Evolutionary conservation across 1,140 invertebrate genomes (phyloP), one percentile per base, ranked within the genome.

Genomic region (Scaptomyza graminum): DNA sequence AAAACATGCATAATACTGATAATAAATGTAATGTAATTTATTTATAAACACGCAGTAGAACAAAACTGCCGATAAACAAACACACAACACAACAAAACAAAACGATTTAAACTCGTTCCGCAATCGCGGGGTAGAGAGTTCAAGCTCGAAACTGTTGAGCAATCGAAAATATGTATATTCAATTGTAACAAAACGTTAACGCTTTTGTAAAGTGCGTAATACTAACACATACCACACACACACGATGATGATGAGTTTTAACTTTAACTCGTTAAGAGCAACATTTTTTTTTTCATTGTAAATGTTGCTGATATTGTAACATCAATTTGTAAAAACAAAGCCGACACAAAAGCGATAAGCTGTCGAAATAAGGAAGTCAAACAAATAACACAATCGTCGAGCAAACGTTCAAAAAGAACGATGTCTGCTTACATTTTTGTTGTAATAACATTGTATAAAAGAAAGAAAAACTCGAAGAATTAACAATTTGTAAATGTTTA

Each of bases 11-110:
- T 47, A 54, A 46, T 57, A 57, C 9, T 44, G 15, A 82, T 72
- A 71, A 64, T 79, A 79, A 83, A 74, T 87, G 74, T 85, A 87
- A 84, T 67, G 72, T 83, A 84, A 85, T 82, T 85, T 85, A 85
- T 85, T 85, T 73, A 69, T 70, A 78, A 81, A 60, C 34, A 56
- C 47, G 78, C 74, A 70, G 68, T 50, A 28, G 22, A 59, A 31
- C 43, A 18, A 34, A 69, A 44, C 79, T 82, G 74, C 71, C 71
- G 34, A 49, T 39, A 60, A 52, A 74, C 15, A 60, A 28, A 50
- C 4, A 18, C 34, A 51, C 18, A 49, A 39, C 59, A 51, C 46
- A 39, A 16, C 28, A 51, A 43, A 39, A 16, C 28, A 51, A 43
- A 70, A 18, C 56, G 11, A 34, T 37, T 59, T 11, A 56, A 50